Evolutionary conservation across 1,140 invertebrate species (phyloP), one percentile per base, ranked within the genome.

Genomic region (Drosophila insularis): DNA sequence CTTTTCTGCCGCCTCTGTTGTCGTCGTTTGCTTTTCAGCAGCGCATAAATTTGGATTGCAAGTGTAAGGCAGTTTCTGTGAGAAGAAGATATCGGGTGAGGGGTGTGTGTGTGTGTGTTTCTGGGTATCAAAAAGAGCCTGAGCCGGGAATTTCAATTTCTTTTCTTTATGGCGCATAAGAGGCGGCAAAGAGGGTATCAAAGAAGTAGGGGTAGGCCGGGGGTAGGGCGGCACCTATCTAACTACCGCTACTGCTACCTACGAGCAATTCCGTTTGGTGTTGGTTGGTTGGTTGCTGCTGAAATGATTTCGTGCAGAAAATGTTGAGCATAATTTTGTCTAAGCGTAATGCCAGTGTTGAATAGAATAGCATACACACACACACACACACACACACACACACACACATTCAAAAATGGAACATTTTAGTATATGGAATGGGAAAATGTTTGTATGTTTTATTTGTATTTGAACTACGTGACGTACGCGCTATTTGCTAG

Each of bases 311-410:
- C 84, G 84, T 89, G 84, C 80, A 74, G 73, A 80, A 87, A 89
- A 84, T 87, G 76, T 87, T 84, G 64, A 87, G 77, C 84, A 87
- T 87, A 87, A 89, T 87, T 87, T 89, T 69, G 74, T 80, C 84
- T 87, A 87, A 87, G 82, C 84, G 82, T 67, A 40, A 58, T 61
- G 73, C 63, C 78, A 17, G 64, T 68, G 60, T 50, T 46, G 78
- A 58, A 69, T 66, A 39, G 50, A 65, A 59, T 65, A 67, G 59
- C 65, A 75, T 67, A 70, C 79, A 69, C 67, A 75, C 17, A 17
- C 50, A 46, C 37, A 43, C 17, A 27, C 27, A 46, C 6, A 54
- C 32, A 39, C 13, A 53, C 14, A 61, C 32, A 61, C n/a, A 59
- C 8, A 14, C 14, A 46, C 11, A 60, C 31, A 63, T 7, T 35